A percentile compares a stretch with the other conserved stretches of the same genome.
Evolutionary conservation across 2,888 invertebrate species (phyloP).

Genomic region (Bedellia somnulentella): DNA sequence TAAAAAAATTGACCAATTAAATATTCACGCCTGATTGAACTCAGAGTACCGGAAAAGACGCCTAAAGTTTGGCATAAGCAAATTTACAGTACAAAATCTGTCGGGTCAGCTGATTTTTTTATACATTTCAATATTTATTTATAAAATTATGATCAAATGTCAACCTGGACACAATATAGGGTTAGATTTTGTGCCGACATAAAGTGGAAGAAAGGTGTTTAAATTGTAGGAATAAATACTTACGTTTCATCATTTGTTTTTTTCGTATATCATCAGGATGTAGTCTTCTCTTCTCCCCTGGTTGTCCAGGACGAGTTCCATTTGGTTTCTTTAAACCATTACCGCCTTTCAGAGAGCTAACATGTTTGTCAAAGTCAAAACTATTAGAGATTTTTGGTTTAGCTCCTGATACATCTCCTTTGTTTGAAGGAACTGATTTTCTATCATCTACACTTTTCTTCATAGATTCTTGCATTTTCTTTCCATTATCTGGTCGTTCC

Average conservation of each 20-base stretch:
- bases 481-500: constrained; percentile 20
- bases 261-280: constrained; percentile 22
- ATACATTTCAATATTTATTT: too few relatives aligned
- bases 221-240: too few relatives aligned
- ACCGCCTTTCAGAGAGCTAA: constrained; percentile 25
- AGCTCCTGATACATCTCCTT: constrained; percentile 23
- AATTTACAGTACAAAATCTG: too few relatives aligned
- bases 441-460: constrained; percentile 26
- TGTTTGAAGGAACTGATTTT: constrained; percentile 14
- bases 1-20: too few relatives aligned
- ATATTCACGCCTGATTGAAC: too few relatives aligned
- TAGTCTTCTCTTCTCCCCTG: constrained; percentile 40
- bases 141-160: too few relatives aligned
- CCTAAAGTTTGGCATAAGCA: too few relatives aligned
- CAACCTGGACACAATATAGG: too few relatives aligned
- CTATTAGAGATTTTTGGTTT: constrained; percentile 25
- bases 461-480: constrained; percentile 17
- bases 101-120: too few relatives aligned
- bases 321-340: constrained; percentile 14
- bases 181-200: too few relatives aligned
- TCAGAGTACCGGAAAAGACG: too few relatives aligned
- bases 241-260: constrained; percentile 28
- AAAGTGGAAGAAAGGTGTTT: too few relatives aligned
- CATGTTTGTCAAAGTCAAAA: constrained; percentile 50
- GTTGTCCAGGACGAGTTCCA: constrained; percentile 49